Conservation (phyloP, 1,140 invertebrate species). For the Ips typographus region DNA sequence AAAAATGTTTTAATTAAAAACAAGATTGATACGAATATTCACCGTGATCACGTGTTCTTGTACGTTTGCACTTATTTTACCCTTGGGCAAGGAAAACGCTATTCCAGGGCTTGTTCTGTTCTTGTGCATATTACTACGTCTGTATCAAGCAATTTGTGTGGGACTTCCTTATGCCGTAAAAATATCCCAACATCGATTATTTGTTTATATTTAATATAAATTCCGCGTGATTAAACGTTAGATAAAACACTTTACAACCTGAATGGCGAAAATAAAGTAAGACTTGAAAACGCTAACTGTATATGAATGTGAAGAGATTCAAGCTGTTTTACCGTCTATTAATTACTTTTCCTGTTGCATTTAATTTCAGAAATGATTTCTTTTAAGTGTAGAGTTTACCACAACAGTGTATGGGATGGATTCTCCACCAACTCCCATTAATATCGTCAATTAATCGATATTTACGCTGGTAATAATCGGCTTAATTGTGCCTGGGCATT, state of each 20-base stretch:
- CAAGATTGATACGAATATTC: slow-evolving; percentile 1
- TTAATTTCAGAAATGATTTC: background rate
- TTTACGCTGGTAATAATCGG: too few relatives aligned
- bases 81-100: slow-evolving; percentile 7
- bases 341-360: slow-evolving; percentile 17
- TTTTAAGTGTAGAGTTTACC: too few relatives aligned
- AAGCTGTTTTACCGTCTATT: slow-evolving; percentile 27
- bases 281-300: slow-evolving; percentile 29
- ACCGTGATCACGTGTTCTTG: slow-evolving; percentile 14
- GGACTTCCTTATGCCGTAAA: too few relatives aligned
- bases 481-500: too few relatives aligned
- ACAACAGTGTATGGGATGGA: too few relatives aligned
- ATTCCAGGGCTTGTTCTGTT: too few relatives aligned
- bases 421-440: too few relatives aligned
- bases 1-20: slow-evolving; percentile 11
- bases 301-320: slow-evolving; percentile 25
- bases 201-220: slow-evolving; percentile 1
- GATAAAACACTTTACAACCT: slow-evolving; percentile 18
- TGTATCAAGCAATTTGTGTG: too few relatives aligned
- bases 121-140: too few relatives aligned
- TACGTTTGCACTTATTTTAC: slow-evolving; percentile 5
- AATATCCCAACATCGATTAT: too few relatives aligned
- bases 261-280: slow-evolving; percentile 20
- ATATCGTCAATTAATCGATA: too few relatives aligned
- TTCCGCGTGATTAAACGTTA: slow-evolving; percentile 4